These are phyloP conservation scores for Sebastes paucispinis DNA, from an alignment of 2,797 vertebrate genomes.

Conservation along the genomic window DNA sequence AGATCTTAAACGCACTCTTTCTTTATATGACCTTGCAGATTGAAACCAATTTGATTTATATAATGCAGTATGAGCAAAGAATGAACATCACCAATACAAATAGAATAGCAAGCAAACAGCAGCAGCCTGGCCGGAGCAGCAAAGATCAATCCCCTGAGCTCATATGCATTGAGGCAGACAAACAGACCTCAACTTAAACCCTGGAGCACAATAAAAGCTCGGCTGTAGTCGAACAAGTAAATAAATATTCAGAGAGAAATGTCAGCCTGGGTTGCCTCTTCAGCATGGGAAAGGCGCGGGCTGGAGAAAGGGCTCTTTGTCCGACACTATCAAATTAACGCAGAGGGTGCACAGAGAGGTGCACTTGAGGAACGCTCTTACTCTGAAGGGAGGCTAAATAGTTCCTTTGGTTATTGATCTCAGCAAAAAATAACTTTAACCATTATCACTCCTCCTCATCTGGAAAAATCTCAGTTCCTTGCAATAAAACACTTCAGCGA, in stretches of 20 bases:
- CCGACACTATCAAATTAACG: slow-evolving; percentile 58
- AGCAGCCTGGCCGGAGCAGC: slow-evolving; percentile 5
- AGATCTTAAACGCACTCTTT: background rate
- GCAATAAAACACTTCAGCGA: background rate
- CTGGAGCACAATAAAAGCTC: slow-evolving; percentile 52
- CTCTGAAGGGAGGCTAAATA: slow-evolving; percentile 10
- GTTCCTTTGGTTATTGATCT: slow-evolving; percentile 27
- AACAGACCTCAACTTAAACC: slow-evolving; percentile 38
- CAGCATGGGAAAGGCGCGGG: slow-evolving; percentile 80
- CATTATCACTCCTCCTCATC: too few species aligned
- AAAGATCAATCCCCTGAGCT: slow-evolving; percentile 12
- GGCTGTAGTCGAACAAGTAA: slow-evolving; percentile 64
- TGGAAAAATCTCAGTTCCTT: too few species aligned
- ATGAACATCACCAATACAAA: background rate
- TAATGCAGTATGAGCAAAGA: background rate
- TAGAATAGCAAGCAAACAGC: background rate
- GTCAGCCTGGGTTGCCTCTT: slow-evolving; percentile 67
- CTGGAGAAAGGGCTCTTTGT: slow-evolving; percentile 76
- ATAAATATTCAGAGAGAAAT: slow-evolving; percentile 75
- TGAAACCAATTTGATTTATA: background rate
- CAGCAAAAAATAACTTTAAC: background rate
- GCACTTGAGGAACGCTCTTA: slow-evolving; percentile 52
- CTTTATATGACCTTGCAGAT: background rate
- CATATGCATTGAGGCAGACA: slow-evolving; percentile 11
- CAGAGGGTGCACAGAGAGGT: slow-evolving; percentile 55